phyloP scores from a whole-genome alignment of 1,140 invertebrate species.

The Drusus annulatus region DNA sequence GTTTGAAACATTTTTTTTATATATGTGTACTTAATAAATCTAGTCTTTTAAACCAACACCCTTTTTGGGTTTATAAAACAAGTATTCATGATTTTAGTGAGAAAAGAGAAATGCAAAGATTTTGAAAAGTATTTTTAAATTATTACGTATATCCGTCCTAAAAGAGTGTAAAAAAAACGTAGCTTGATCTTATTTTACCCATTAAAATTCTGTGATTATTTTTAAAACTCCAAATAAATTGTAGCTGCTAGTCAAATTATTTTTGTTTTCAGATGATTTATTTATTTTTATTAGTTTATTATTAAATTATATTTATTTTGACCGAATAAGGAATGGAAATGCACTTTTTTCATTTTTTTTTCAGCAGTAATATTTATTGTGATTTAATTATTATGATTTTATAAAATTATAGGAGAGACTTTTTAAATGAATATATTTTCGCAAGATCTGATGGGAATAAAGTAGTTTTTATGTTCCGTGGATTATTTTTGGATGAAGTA shows the following conservation, averaged over 20 bases:
- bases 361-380: background rate
- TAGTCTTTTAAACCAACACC: background rate
- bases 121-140: constrained; percentile 4
- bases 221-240: background rate
- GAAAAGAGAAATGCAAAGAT: too few relatives aligned
- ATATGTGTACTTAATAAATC: constrained; percentile 7
- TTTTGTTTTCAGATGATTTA: background rate
- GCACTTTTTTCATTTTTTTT: background rate
- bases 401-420: background rate
- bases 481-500: background rate
- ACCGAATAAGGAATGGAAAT: background rate
- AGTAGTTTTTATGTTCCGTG: background rate
- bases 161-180: constrained; percentile 1
- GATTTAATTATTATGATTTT: constrained; percentile 7
- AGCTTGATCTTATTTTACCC: background rate
- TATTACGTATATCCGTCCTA: constrained; percentile 26
- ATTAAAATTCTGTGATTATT: constrained; percentile 17
- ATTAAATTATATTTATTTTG: constrained; percentile 6
- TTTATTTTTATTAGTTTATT: constrained; percentile 3
- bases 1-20: too few relatives aligned
- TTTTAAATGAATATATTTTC: too few relatives aligned
- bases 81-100: too few relatives aligned
- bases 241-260: too few relatives aligned
- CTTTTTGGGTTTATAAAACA: background rate
- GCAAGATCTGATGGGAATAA: too few relatives aligned